Evolutionary conservation across 2,113 vertebrate species (phyloP).

Genomic region (Oreochromis spilurus): DNA sequence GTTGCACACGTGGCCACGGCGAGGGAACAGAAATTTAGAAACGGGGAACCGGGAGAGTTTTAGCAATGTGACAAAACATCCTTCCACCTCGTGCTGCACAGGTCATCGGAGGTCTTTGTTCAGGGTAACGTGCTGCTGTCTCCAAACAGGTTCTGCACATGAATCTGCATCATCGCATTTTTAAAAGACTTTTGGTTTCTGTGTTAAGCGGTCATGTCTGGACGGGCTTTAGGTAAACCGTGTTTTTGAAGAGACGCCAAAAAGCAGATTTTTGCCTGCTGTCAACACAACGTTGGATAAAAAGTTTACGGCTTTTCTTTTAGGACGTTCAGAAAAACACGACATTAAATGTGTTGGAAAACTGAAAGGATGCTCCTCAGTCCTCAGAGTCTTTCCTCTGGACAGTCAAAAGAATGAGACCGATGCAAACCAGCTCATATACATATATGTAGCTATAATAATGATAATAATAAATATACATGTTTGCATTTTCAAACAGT

Average conservation of each 20-base stretch:
- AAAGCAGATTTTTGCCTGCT: fast-evolving
- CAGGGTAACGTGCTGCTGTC: not conserved
- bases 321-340: fast-evolving
- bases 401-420: not conserved
- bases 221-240: not conserved
- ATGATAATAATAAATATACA: not conserved
- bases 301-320: not conserved
- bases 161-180: fast-evolving
- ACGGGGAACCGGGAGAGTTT: constrained; percentile 15
- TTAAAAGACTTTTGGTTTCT: not conserved
- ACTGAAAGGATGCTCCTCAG: not conserved
- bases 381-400: not conserved
- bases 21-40: constrained; percentile 35
- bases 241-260: not conserved
- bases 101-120: not conserved
- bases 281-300: not conserved
- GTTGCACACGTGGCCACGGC: not conserved
- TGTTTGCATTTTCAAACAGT: not conserved
- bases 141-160: fast-evolving
- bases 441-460: fast-evolving
- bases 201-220: not conserved
- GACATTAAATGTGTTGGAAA: not conserved
- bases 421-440: not conserved
- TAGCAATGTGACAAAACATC: not conserved
- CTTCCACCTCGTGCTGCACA: not conserved